Base-by-base conservation (phyloP, 2,797 vertebrate genomes). In the Lateolabrax maculatus region DNA sequence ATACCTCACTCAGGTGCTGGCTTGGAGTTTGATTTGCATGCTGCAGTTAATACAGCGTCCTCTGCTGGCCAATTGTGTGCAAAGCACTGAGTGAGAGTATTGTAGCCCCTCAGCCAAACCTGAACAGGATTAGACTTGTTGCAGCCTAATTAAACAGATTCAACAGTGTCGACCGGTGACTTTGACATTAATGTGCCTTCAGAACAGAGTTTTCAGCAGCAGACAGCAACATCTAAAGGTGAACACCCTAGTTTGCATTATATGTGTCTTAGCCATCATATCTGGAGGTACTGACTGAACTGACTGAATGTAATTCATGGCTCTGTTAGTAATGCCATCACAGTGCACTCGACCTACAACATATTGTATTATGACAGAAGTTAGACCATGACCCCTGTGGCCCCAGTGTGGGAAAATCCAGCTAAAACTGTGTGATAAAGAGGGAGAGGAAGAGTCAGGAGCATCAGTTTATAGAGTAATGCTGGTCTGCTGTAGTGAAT, bases 31-130 rank as follows among this genome's bases (percentile, higher is more conserved):
- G 19, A 5, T 63, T n/a, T n/a, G 10, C 4, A 0, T 31, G 21
- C 6, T 53, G 2, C 25, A 8, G 52, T 3, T 1, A 27, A 4
- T 4, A 64, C 43, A 82, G 72, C 44, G 29, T 3, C 81, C 79
- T 51, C 91, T 89, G 84, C 88, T 92, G 91, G 83, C 29, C 68
- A 75, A 9, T 19, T 41, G 51, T 48, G 8, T 29, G 58, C 19
- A 86, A 5, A 41, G 62, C 85, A 81, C 19, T 0, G 16, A 21
- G 10, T 5, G 0, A 61, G 9, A 56, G 53, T 16, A 6, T 27
- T 10, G 12, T 15, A 25, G 23, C 51, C 16, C 6, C 3, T 16
- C n/a, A 43, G 61, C 27, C 48, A 75, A 41, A 44, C 29, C 31
- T 43, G 27, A 61, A n/a, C 65, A 62, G 36, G 21, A 62, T 64